phyloP scores from a whole-genome alignment of 2,797 vertebrate genomes.

The Botia kubotai region DNA sequence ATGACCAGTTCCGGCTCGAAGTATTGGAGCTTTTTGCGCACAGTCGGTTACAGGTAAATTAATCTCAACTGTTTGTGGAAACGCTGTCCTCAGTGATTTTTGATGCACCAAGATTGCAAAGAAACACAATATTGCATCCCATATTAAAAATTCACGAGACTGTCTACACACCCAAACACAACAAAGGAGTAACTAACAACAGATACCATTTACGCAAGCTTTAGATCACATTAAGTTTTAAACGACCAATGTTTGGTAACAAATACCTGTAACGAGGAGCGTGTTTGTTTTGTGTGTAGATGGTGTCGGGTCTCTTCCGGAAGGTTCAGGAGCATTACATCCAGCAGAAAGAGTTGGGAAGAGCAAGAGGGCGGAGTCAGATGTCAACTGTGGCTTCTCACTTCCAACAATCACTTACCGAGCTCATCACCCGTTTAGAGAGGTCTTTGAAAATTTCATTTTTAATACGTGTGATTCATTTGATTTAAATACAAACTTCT shows the following conservation, averaged over 20 bases:
- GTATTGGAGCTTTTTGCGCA: constrained; percentile 87
- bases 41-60: constrained; percentile 84
- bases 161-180: constrained; percentile 13
- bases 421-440: constrained; percentile 83
- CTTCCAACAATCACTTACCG: constrained; percentile 86
- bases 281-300: constrained; percentile 68
- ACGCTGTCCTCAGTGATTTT: constrained; percentile 16
- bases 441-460: constrained; percentile 72
- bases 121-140: constrained; percentile 33
- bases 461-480: not conserved
- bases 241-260: constrained; percentile 30
- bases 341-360: constrained; percentile 75
- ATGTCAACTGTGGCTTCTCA: constrained; percentile 79
- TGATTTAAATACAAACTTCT: not conserved
- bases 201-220: constrained; percentile 36
- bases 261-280: constrained; percentile 8
- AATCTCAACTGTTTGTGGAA: not conserved
- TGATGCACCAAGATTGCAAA: not conserved
- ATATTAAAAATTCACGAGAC: constrained; percentile 31
- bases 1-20: constrained; percentile 82
- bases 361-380: constrained; percentile 74
- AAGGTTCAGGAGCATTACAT: constrained; percentile 75
- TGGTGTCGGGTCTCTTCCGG: constrained; percentile 85
- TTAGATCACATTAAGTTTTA: constrained; percentile 42
- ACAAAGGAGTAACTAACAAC: constrained; percentile 26